These are phyloP conservation scores for Cordilura impudica DNA, from an alignment of 2,888 invertebrate species.

Conservation along the genomic window DNA sequence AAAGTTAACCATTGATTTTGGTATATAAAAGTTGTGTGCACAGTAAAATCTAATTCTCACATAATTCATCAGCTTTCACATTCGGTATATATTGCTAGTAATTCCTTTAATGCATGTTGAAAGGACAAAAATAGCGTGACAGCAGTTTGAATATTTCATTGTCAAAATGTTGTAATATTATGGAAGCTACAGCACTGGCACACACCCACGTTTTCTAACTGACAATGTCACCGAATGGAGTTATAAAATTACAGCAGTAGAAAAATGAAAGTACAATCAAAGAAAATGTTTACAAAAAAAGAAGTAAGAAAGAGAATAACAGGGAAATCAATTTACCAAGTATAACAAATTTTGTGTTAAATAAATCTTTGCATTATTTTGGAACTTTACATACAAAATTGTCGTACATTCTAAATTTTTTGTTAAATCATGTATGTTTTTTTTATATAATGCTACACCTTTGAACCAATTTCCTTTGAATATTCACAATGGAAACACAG, in stretches of 20 bases:
- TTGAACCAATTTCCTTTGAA: too few relatives aligned
- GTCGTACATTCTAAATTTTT: too few relatives aligned
- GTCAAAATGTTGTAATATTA: conserved; percentile 68
- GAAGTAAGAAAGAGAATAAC: background rate
- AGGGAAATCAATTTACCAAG: too few relatives aligned
- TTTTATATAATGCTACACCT: too few relatives aligned
- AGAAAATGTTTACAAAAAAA: conserved; percentile 24
- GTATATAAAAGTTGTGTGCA: conserved; percentile 33
- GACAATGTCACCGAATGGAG: background rate
- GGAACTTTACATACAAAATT: too few relatives aligned
- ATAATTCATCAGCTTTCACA: conserved; percentile 74
- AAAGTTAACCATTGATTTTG: background rate
- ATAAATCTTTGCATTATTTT: too few relatives aligned
- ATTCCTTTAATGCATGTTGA: conserved; percentile 37
- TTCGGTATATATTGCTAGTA: conserved; percentile 54
- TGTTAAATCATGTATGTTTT: too few relatives aligned
- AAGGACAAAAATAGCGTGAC: conserved; percentile 27
- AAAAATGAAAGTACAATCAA: conserved; percentile 2
- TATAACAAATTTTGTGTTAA: too few relatives aligned
- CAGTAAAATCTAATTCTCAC: conserved; percentile 76
- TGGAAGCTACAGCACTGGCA: conserved; percentile 44
- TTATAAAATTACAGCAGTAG: background rate
- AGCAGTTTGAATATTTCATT: conserved; percentile 74
- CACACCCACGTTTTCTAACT: conserved; percentile 4
- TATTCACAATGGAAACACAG: too few relatives aligned